Conservation (phyloP, 2,113 vertebrate genomes). For the Speoplatyrhinus poulsoni region DNA sequence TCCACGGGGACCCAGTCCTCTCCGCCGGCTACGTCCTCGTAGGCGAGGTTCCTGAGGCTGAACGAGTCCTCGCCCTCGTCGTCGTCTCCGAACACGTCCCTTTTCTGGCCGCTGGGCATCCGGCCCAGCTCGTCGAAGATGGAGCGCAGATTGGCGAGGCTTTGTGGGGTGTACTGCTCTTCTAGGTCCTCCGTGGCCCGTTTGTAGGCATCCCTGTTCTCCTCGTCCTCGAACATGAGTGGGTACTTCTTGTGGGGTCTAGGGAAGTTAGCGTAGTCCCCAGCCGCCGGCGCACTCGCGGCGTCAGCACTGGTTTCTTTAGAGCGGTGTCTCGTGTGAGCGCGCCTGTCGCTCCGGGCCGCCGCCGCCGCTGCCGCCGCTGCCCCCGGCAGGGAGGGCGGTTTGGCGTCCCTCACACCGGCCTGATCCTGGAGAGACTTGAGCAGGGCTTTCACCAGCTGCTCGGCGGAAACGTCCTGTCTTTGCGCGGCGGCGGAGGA, state of each 20-base stretch:
- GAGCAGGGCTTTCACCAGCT: conserved; percentile 86
- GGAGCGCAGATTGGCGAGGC: conserved; percentile 91
- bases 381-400: conserved; percentile 11
- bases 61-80: conserved; percentile 83
- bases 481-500: conserved; percentile 64
- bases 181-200: conserved; percentile 94
- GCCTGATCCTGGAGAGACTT: conserved; percentile 83
- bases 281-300: background rate
- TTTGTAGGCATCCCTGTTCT: conserved; percentile 86
- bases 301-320: conserved; percentile 65
- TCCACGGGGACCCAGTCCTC: conserved; percentile 96
- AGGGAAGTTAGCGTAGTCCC: conserved; percentile 83
- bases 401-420: conserved; percentile 77
- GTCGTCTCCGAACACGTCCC: conserved; percentile 78
- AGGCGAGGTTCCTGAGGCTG: conserved; percentile 86
- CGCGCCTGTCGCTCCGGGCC: conserved; percentile 73
- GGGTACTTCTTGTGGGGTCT: conserved; percentile 85
- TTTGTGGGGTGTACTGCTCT: conserved; percentile 95
- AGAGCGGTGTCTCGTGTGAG: conserved; percentile 65
- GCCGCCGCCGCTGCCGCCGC: conserved; percentile 62
- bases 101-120: conserved; percentile 82
- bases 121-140: conserved; percentile 94
- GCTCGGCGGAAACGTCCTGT: conserved; percentile 84
- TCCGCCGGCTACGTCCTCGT: conserved; percentile 91
- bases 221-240: conserved; percentile 86